Evolutionary conservation across 2,113 vertebrate genomes (phyloP), one percentile per base, ranked within the genome.

Genomic region (Falcunculus frontatus): DNA sequence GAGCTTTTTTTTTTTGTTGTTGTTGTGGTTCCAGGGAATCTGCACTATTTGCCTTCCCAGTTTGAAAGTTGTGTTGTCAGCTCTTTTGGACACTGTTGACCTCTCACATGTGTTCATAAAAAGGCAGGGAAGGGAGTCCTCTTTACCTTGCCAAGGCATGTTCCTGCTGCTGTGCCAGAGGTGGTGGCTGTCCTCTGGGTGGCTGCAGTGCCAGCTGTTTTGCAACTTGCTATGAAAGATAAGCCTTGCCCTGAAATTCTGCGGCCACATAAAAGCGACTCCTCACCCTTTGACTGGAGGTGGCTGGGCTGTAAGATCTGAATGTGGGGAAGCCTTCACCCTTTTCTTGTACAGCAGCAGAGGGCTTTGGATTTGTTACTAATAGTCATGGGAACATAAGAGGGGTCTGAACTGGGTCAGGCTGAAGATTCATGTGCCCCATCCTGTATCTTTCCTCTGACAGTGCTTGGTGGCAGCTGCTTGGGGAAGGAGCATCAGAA

Each of bases 271-370:
- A 27, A 86, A 83, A 84, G 73, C 0, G 0, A 22, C n/a, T 84
- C 60, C 35, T 25, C 56, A n/a, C 44, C 30, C 33, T 86, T 75
- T 0, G 4, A 1, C 8, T 80, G 68, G 50, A 80, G 56, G 52
- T 73, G 52, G 10, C 52, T 67, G 64, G 26, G 42, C 68, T 94
- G 59, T 67, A 68, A 37, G 56, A 47, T 47, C 32, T 63, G 52
- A 33, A 23, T 1, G 2, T 0, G 0, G 11, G 32, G 39, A 80
- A 35, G 16, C 39, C 39, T 90, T 79, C 4, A 1, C 27, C 35
- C n/a, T 91, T 65, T 33, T 27, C 75, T 73, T 7, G 1, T 60
- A 19, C 25, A 76, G 50, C 35, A 74, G 35, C 59, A 62, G 67
- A 22, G 80, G 74, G 37, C 74, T 89, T 89, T 63, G 90, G 60